Evolutionary conservation across 2,113 vertebrate species (phyloP).

Genomic region (Gymnocephalus cernua): DNA sequence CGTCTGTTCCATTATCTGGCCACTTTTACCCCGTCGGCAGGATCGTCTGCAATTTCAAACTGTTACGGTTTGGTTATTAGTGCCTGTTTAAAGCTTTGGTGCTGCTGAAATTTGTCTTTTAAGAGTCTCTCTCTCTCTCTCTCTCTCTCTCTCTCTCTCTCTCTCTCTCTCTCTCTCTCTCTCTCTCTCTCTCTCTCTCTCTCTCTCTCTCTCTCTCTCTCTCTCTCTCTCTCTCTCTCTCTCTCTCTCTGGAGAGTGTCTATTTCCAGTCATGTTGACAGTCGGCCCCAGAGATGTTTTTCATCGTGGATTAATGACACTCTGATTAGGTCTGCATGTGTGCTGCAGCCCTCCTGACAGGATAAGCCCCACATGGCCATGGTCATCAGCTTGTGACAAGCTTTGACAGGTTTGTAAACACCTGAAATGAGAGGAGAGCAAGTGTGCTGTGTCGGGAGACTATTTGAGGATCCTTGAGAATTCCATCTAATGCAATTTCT

Average conservation of each 20-base stretch:
- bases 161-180: slow-evolving; percentile 13
- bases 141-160: background rate
- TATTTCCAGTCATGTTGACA: slow-evolving; percentile 66
- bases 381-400: slow-evolving; percentile 50
- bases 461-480: slow-evolving; percentile 20
- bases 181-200: background rate
- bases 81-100: slow-evolving; percentile 18
- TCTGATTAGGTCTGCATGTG: slow-evolving; percentile 54
- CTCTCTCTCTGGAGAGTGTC: slow-evolving; percentile 25
- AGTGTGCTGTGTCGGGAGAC: background rate
- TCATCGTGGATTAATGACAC: slow-evolving; percentile 55
- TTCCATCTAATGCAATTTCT: background rate
- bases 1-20: slow-evolving; percentile 47
- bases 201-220: slow-evolving; percentile 12
- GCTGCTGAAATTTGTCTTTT: slow-evolving; percentile 42
- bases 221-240: background rate
- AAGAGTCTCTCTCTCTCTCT: slow-evolving; percentile 9
- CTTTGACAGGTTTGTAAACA: slow-evolving; percentile 59
- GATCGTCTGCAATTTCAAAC: slow-evolving; percentile 23
- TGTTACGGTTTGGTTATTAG: slow-evolving; percentile 30
- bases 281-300: slow-evolving; percentile 47
- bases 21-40: slow-evolving; percentile 37
- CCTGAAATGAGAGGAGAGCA: slow-evolving; percentile 28
- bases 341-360: slow-evolving; percentile 36
- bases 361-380: slow-evolving; percentile 49